Evolutionary conservation across 2,797 vertebrate species (phyloP).

Genomic region (Sebastes minor): DNA sequence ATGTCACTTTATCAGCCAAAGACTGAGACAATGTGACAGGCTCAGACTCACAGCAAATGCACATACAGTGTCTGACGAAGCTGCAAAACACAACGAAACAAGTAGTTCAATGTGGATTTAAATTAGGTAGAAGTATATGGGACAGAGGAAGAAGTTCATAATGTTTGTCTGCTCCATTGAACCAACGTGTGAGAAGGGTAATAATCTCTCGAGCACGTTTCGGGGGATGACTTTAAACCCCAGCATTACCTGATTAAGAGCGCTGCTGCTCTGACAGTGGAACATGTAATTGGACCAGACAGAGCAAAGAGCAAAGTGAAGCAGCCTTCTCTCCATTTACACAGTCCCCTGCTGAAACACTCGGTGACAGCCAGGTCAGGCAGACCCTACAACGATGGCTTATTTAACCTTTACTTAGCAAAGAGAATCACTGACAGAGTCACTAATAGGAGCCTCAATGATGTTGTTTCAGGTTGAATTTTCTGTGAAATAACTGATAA

Average conservation of each 20-base stretch:
- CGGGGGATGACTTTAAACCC: conserved; percentile 66
- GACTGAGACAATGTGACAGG: conserved; percentile 60
- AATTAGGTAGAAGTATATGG: neutral
- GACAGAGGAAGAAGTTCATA: neutral
- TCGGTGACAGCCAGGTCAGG: conserved; percentile 47
- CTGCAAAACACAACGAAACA: conserved; percentile 6
- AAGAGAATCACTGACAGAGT: neutral
- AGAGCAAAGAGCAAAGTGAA: conserved; percentile 58
- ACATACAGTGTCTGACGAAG: conserved; percentile 8
- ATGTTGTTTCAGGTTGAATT: neutral
- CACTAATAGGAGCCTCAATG: neutral
- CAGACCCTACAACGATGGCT: conserved; percentile 25
- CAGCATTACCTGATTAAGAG: conserved; percentile 76
- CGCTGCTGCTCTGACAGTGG: conserved; percentile 60
- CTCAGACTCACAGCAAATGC: conserved; percentile 13
- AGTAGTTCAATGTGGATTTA: neutral
- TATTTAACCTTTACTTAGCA: conserved; percentile 36
- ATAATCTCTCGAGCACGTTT: conserved; percentile 56
- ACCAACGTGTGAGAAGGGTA: conserved; percentile 22
- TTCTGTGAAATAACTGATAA: neutral
- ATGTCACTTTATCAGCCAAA: conserved; percentile 65
- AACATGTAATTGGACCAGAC: conserved; percentile 78
- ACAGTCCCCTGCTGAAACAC: conserved; percentile 22
- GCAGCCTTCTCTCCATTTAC: conserved; percentile 26
- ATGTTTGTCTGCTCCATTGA: conserved; percentile 18